Base-by-base conservation (phyloP, 2,113 vertebrate species). In the Nerophis ophidion region DNA sequence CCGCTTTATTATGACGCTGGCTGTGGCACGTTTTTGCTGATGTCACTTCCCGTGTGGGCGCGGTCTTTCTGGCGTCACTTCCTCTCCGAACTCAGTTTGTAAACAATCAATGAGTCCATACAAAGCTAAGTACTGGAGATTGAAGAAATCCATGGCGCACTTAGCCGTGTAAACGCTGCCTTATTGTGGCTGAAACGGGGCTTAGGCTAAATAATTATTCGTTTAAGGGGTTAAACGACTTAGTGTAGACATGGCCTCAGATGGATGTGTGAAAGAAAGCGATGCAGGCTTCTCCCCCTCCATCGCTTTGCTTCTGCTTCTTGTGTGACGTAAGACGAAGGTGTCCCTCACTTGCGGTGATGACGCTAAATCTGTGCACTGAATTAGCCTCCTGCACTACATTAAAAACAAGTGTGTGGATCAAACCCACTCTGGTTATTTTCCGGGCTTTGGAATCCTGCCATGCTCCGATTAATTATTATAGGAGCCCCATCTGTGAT, bases 401-500 rank as follows among this genome's bases (percentile, higher is more conserved):
- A 89, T 91, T 90, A 91, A 86, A 86, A 76, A 83, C 74, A 76
- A 73, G 75, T 79, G 66, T 68, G 74, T 72, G 87, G 88, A 91
- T 90, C 86, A 89, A 87, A 88, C 81, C 65, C 75, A 71, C 75
- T 81, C 80, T 81, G 75, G 80, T 86, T 86, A 77, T 87, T 83
- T 85, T 75, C 69, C 67, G 76, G 67, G 77, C 76, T 84, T 86
- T 89, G 88, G 88, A 87, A 77, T 70, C 66, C 76, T 78, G 86
- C 88, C 90, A 88, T 77, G 76, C 70, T 71, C 77, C 81, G 79
- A 86, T 89, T 90, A 88, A 88, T 89, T 89, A 89, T 85, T 82
- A 87, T 84, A 82, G 73, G 66, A 76, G 80, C 86, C 84, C 88
- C 82, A 86, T 88, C 81, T 89, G 87, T 75, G 78, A 84, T 85